These are phyloP conservation scores for Mactra quadrangularis DNA, from an alignment of 1,140 invertebrate genomes.

Conservation along the genomic window DNA sequence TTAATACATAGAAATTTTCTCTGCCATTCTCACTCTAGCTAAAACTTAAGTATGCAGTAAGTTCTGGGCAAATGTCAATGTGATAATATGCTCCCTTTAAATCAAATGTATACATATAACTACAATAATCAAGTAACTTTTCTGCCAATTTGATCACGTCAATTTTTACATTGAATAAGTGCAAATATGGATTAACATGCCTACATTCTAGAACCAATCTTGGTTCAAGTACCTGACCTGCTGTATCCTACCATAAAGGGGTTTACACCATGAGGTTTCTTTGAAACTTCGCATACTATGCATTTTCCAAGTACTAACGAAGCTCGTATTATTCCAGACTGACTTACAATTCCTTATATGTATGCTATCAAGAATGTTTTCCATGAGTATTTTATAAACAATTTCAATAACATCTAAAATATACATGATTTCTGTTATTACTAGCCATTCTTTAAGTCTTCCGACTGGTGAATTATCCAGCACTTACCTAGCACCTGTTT, in stretches of 20 bases:
- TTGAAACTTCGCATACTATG: not conserved
- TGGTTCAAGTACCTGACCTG: not conserved
- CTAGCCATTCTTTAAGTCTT: slow-evolving; percentile 21
- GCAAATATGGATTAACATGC: slow-evolving; percentile 57
- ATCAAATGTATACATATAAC: slow-evolving; percentile 63
- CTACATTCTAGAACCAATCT: slow-evolving; percentile 61
- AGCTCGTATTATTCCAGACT: slow-evolving; percentile 22
- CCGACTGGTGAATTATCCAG: slow-evolving; percentile 8
- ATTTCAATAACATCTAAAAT: slow-evolving; percentile 44
- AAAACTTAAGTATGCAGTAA: slow-evolving; percentile 56
- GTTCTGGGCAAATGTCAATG: slow-evolving; percentile 38
- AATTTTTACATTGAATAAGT: slow-evolving; percentile 55
- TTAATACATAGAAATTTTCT: slow-evolving; percentile 55
- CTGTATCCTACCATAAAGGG: slow-evolving; percentile 2
- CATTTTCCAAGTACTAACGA: not conserved
- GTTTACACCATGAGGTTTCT: not conserved
- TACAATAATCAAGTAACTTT: slow-evolving; percentile 19
- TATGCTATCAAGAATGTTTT: slow-evolving; percentile 22
- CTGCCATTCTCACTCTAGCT: too few species aligned
- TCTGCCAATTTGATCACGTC: slow-evolving; percentile 47
- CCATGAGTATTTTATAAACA: slow-evolving; percentile 56
- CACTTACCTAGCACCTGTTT: not conserved
- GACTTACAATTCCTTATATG: slow-evolving; percentile 57
- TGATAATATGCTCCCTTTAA: slow-evolving; percentile 62
- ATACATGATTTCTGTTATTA: not conserved